Evolutionary conservation across 2,888 invertebrate genomes (phyloP), one percentile per base, ranked within the genome.

Genomic region (Cephus rjabovi): DNA sequence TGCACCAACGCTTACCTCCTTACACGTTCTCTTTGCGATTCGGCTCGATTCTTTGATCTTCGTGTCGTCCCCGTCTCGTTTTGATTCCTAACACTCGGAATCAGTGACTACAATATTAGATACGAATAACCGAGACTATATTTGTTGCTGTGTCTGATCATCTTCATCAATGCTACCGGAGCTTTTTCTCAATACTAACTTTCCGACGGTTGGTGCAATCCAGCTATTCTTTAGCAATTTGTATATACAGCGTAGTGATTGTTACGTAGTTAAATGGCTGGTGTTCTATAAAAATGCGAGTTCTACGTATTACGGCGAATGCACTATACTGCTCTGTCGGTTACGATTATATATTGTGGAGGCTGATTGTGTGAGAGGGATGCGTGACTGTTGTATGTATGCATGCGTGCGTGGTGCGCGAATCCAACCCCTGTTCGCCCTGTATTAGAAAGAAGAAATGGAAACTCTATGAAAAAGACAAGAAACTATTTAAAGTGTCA

Each of bases 231-330:
- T 86, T 88, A 89, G 87, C 82, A 87, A 88, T 87, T 88, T 91
- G 90, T 91, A 90, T 82, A 91, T 90, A 90, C 90, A 90, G 83
- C 75, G 80, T 90, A 90, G 89, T 88, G 78, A 90, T 85, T 89
- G 90, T 91, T 91, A 89, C 85, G 85, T 90, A 91, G 90, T 81
- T 87, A 87, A 87, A 87, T 89, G 88, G 87, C 90, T 87, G 87
- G 85, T 90, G 89, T 90, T 88, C 81, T 83, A 82, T 79, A 80
- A 85, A 56, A 56, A 56, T 82, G 82, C 81, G 86, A 87, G 87
- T 84, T 88, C 87, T 87, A 82, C 82, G 83, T 88, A 88, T 82
- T 86, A 56, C 15, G 56, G 56, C 23, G 56, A 56, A 56, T 56
- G 23, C 23, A 23, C 56, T 56, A 56, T 56, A 56, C 56, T 56